Evolutionary conservation across 2,888 invertebrate species (phyloP).

Genomic region (Epinotia brunnichana): DNA sequence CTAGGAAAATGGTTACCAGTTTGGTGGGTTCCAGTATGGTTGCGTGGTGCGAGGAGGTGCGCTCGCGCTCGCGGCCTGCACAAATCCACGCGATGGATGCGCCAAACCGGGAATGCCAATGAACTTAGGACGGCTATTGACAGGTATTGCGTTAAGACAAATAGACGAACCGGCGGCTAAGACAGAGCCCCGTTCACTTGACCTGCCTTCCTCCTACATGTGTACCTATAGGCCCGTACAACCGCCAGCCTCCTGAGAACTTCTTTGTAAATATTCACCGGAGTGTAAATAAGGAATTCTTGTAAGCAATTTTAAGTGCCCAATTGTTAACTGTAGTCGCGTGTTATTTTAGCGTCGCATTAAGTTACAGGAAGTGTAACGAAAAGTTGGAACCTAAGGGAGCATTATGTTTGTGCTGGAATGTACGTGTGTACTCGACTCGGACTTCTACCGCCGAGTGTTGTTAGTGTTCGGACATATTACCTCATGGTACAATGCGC

Average conservation of each 20-base stretch:
- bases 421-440: slow-evolving; percentile 21
- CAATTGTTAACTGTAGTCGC: slow-evolving; percentile 52
- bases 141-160: slow-evolving; percentile 83
- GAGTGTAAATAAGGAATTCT: slow-evolving; percentile 77
- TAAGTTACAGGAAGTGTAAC: slow-evolving; percentile 46
- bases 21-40: slow-evolving; percentile 61
- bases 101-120: slow-evolving; percentile 81
- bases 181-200: slow-evolving; percentile 80
- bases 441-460: slow-evolving; percentile 30
- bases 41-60: slow-evolving; percentile 54
- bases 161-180: slow-evolving; percentile 78
- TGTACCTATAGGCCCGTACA: slow-evolving; percentile 53
- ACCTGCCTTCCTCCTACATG: slow-evolving; percentile 63
- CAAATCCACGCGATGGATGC: slow-evolving; percentile 79
- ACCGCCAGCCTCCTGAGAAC: slow-evolving; percentile 76
- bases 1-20: slow-evolving; percentile 73
- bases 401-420: slow-evolving; percentile 31
- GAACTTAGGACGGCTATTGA: slow-evolving; percentile 82
- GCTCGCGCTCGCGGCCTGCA: slow-evolving; percentile 70
- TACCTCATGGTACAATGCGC: slow-evolving; percentile 35
- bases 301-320: slow-evolving; percentile 63
- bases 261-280: slow-evolving; percentile 76
- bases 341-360: slow-evolving; percentile 46
- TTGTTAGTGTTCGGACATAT: slow-evolving; percentile 34
- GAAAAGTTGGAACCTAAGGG: slow-evolving; percentile 37